Evolutionary conservation across 2,888 invertebrate species (phyloP), one percentile per base, ranked within the genome.

Genomic region (Adela reaumurella): DNA sequence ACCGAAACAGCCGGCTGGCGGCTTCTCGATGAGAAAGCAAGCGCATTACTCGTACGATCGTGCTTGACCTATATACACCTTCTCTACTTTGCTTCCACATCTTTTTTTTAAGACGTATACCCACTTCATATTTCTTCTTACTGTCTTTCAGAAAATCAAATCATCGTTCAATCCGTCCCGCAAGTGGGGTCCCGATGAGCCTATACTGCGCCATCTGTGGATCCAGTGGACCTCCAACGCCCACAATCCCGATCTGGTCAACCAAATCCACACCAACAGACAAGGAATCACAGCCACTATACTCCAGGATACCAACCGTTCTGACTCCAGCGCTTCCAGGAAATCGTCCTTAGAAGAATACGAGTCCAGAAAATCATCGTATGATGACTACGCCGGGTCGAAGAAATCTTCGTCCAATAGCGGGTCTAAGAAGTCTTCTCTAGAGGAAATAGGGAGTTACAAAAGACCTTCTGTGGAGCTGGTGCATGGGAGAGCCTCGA

Each of bases 141-240:
- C n/a, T 54, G 52, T 54, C 59, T 59, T 58, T 50, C 69, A 77
- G 77, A 77, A 77, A 55, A 55, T 77, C 50, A 69, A 65, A 53
- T 64, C 70, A 19, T 69, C 77, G 11, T 74, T 77, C 55, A 60
- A 58, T 50, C 70, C 77, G 3, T 69, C 76, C 1, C 62, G 74
- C 1, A 72, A 74, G 50, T 78, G 77, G 77, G 77, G 77, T 2
- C 77, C 77, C 1, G 60, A 73, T 28, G 76, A 77, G 53, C 76
- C 76, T 5, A 71, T 78, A 52, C 66, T 69, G 1, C 74, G 74
- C 52, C 72, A 76, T 58, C 71, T 74, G 57, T 77, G 77, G 77
- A 35, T 35, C 35, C 35, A 35, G 35, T 35, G 35, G 35, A 14
- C 35, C 11, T 14, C 11, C 35, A 35, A 35, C 35, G 11, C 35